Conservation (phyloP, 2,888 invertebrate genomes). For the Criorhina ranunculi region DNA sequence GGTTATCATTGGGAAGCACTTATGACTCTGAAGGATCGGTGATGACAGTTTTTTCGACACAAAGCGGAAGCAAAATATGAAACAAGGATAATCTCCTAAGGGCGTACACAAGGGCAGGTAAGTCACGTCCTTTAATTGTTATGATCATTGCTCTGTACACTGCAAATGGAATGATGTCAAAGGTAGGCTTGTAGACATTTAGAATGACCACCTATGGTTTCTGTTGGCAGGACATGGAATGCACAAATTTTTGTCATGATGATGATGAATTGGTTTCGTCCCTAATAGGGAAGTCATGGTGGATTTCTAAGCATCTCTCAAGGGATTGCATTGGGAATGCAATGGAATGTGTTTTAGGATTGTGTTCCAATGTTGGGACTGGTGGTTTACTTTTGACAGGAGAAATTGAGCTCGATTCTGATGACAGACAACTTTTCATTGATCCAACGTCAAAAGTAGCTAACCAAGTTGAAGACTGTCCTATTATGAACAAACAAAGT, state of each 20-base stretch:
- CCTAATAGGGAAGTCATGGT: not conserved
- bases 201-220: slow-evolving; percentile 46
- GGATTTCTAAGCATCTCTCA: not conserved
- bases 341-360: not conserved
- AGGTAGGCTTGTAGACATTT: slow-evolving; percentile 15
- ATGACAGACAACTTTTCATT: too few relatives aligned
- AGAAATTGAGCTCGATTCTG: too few relatives aligned
- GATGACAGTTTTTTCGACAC: slow-evolving; percentile 43
- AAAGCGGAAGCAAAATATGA: slow-evolving; percentile 22
- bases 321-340: not conserved
- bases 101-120: slow-evolving; percentile 21
- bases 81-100: slow-evolving; percentile 11
- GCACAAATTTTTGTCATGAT: not conserved
- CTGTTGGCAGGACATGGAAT: slow-evolving; percentile 27
- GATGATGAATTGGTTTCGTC: slow-evolving; percentile 34
- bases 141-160: not conserved
- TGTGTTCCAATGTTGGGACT: too few relatives aligned
- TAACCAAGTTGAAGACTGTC: too few relatives aligned
- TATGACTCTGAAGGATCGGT: slow-evolving; percentile 12
- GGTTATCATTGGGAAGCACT: slow-evolving; percentile 37
- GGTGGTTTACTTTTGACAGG: too few relatives aligned
- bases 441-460: too few relatives aligned
- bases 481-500: too few relatives aligned
- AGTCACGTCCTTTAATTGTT: slow-evolving; percentile 43
- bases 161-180: not conserved